phyloP scores from a whole-genome alignment of 2,888 invertebrate genomes.

The Balanococcus diminutus region DNA sequence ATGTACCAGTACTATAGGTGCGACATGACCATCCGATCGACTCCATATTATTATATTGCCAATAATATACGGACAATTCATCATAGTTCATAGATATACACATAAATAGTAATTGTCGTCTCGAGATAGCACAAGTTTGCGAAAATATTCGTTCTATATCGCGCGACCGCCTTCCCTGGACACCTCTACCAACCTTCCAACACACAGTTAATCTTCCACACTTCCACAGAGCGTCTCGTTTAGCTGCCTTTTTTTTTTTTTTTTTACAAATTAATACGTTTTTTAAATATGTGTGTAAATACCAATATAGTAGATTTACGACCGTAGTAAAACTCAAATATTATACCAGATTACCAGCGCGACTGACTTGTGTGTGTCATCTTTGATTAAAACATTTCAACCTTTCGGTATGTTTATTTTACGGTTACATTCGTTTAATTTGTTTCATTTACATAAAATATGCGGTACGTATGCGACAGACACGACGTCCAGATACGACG shows the following conservation, averaged over 20 bases:
- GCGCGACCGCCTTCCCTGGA: not conserved
- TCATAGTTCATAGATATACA: not conserved
- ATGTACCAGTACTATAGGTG: no score
- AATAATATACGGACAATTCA: not conserved
- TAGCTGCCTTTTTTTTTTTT: no score
- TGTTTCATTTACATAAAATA: conserved; percentile 16
- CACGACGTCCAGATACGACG: not conserved
- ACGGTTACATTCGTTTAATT: conserved; percentile 12
- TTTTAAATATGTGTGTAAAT: not conserved
- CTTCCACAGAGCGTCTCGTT: not conserved
- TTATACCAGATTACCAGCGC: conserved; percentile 27
- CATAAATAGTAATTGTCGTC: no score
- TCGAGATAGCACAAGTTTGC: not conserved
- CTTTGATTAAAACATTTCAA: conserved; percentile 12
- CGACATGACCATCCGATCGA: not conserved
- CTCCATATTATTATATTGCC: not conserved
- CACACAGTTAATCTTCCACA: not conserved
- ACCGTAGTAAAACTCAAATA: conserved; percentile 10
- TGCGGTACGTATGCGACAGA: not conserved
- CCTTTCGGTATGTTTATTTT: conserved; percentile 25
- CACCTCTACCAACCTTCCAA: no score
- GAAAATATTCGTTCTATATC: not conserved
- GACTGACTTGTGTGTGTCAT: conserved; percentile 16
- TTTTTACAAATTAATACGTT: conserved; percentile 8
- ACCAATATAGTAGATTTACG: conserved; percentile 23